Evolutionary conservation across 2,113 vertebrate genomes (phyloP), one percentile per base, ranked within the genome.

Genomic region (Dipodomys merriami): DNA sequence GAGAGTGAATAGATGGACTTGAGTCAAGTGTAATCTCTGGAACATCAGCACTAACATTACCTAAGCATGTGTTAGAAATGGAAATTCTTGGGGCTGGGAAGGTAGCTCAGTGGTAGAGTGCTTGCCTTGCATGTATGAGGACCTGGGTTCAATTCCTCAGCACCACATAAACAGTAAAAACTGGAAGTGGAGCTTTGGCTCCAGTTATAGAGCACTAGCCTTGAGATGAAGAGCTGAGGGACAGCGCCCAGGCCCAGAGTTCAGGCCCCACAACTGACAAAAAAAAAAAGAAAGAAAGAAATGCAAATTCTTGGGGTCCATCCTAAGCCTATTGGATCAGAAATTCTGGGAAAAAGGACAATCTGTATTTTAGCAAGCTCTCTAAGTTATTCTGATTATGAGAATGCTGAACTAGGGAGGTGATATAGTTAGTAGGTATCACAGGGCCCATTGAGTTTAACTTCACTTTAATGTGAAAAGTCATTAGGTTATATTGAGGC

Each of bases 401-500:
- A 91, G 86, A 87, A n/a, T n/a, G 44, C 11, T 80, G 72, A 60
- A 73, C 6, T 46, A 67, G 64, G 20, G 46, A 78, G 33, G 27
- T 79, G 71, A 29, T 76, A 82, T 23, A 88, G 62, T 91, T 86
- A 92, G 18, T 27, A 65, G 39, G 22, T 80, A 87, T 23, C 49
- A 46, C 49, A 90, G 25, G 15, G 67, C 68, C 46, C 19, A 74
- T 79, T 79, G 57, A 91, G n/a, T 71, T 90, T 62, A 74, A 49
- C 77, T 64, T 83, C 68, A 87, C 5, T 84, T 88, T 85, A 85
- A 81, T 39, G 22, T 88, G 71, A 79, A 91, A 93, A 67, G 46
- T 95, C n/a, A n/a, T 39, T 44, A 83, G 30, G 29, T 85, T 85
- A 33, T 60, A 5, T 81, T 88, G 73, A 90, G 77, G 25, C 25